Base-by-base conservation (phyloP, 2,797 vertebrate species). In the Clarias laeviceps region DNA sequence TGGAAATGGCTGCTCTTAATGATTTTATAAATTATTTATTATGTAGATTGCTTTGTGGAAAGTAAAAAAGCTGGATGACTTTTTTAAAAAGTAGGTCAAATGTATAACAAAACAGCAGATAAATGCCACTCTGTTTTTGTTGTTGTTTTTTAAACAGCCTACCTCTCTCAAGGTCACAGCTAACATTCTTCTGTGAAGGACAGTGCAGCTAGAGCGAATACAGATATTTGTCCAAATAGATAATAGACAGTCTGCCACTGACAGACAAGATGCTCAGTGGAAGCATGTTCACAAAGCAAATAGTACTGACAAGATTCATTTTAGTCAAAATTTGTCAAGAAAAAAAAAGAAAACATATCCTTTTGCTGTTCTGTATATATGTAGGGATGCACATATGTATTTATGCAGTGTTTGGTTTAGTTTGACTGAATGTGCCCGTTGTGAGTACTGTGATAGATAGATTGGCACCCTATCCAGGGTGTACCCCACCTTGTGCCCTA, bases 91-190 rank as follows among this genome's bases (percentile, higher is more conserved):
- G 88, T 81, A 89, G 68, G 83, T 89, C 70, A 88, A 82, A 87
- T 86, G 68, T 17, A 90, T 92, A 93, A 93, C 90, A 88, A 92
- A 90, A 90, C 87, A 86, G 85, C 74, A 87, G 88, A 90, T 91
- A 91, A 91, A 92, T 2, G 85, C 79, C 90, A 91, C 92, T 89
- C 83, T 66, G 82, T 70, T 90, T 62, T 20, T 20, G 79, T 65
- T 24, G 40, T 12, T 27, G 9, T 27, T 65, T 27, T 77, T 82
- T 70, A 89, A 72, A 90, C 86, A 86, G 68, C 78, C 72, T 54
- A 32, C 1, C 45, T 66, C 50, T 88, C 82, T 7, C 62, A 62
- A 90, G 92, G 92, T 93, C 89, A 89, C 24, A 81, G 45, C 62
- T 82, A 65, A 3, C 37, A 29, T 20, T 80, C 15, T 64, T 40